Conservation (phyloP, 2,113 vertebrate species). For the Eulacestoma nigropectus region DNA sequence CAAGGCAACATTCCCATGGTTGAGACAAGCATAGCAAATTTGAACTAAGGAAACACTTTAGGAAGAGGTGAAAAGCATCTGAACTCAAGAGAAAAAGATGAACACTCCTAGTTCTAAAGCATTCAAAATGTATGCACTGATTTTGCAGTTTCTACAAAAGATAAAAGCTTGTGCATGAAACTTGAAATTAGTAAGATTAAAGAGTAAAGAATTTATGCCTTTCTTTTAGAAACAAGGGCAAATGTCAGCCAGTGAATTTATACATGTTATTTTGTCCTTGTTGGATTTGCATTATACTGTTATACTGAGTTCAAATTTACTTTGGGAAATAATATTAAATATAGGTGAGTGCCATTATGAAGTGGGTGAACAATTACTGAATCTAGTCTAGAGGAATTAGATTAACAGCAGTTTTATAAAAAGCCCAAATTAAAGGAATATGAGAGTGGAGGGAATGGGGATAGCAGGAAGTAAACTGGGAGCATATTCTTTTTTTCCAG, state of each 20-base stretch:
- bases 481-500: neutral
- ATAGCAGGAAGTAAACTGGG: neutral
- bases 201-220: neutral
- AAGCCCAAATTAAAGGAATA: neutral
- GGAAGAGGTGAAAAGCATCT: neutral
- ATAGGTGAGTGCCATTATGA: neutral
- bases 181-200: neutral
- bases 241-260: neutral
- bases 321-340: neutral
- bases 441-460: neutral
- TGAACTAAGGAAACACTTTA: neutral
- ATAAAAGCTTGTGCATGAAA: neutral
- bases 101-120: neutral
- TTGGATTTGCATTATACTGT: neutral
- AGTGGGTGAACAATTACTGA: neutral
- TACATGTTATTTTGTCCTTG: neutral
- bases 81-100: neutral
- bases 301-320: neutral
- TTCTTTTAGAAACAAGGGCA: neutral
- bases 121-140: neutral
- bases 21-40: conserved; percentile 26
- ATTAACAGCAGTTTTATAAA: neutral
- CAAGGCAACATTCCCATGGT: neutral
- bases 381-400: neutral
- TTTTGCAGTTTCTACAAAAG: neutral